Base-by-base conservation (phyloP, 2,888 invertebrate species). In the Rhyacophila evoluta region DNA sequence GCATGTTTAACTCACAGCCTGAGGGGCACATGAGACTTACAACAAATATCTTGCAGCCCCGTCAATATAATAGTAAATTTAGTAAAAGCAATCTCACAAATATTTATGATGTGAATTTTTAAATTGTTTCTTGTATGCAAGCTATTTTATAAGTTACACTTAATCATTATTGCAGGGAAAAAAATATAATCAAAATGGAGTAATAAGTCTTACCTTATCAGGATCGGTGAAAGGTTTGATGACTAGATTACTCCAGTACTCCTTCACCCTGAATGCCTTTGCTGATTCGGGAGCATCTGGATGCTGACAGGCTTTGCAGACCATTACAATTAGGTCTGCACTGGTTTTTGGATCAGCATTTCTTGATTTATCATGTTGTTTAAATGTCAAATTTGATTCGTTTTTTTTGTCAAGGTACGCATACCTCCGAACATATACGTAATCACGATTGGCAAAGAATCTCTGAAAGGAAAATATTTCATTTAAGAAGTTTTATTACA, bases 161-260 rank as follows among this genome's bases (percentile, higher is more conserved):
- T 41, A 38, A 28, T 81, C 19, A 36, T 55, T 68, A 39, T 29
- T 37, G 10, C 41, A 15, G 41, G 11, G 8, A 38, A 38, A 19
- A 19, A 19, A 41, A 3, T 19, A 4, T 15, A 41, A 41, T 4
- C 10, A 8, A 41, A 15, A 5, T 41, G 11, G 15, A 83, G 1
- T 86, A 86, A 87, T 86, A 15, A 85, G 83, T 72, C 1, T 19
- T 33, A 89, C 89, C 86, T 92, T 87, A 67, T 92, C 88, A 77
- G 91, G 87, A 77, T 90, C 88, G 0, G 90, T 91, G 72, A 91
- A 88, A 0, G 95, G 94, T 86, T 92, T 93, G 75, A 97, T 94
- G 0, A 96, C 94, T 94, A 96, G 95, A 83, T 94, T 93, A 39
- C 96, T 96, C 95, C 95, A 95, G 84, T 96, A 97, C 81, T 95